phyloP scores from a whole-genome alignment of 2,797 vertebrate genomes.

The Mus caroli region DNA sequence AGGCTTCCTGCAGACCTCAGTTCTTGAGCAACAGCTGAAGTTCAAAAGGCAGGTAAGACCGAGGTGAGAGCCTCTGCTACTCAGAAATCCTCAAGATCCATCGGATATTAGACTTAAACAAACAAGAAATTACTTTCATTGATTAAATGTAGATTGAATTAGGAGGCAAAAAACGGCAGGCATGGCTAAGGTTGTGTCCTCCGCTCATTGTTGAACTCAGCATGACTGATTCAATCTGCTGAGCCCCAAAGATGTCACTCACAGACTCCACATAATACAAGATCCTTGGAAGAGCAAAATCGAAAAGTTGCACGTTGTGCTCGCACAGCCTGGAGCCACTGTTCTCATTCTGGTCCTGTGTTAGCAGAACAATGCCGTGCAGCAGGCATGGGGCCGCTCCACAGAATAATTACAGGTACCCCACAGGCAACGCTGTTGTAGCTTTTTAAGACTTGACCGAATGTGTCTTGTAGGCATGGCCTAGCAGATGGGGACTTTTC shows the following conservation, averaged over 20 bases:
- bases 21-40: constrained; percentile 79
- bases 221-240: constrained; percentile 95
- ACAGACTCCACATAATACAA: constrained; percentile 87
- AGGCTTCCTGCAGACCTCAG: constrained; percentile 65
- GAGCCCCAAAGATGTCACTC: constrained; percentile 91
- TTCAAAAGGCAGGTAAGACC: constrained; percentile 84
- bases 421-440: constrained; percentile 91
- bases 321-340: constrained; percentile 92
- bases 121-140: constrained; percentile 94
- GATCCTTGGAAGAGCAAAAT: constrained; percentile 88
- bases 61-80: constrained; percentile 82
- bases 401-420: constrained; percentile 92
- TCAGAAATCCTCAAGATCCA: constrained; percentile 86
- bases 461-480: constrained; percentile 92
- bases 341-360: constrained; percentile 89
- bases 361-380: constrained; percentile 91
- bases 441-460: constrained; percentile 92
- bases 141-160: constrained; percentile 95
- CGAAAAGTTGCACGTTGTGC: constrained; percentile 93
- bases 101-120: constrained; percentile 91
- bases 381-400: constrained; percentile 88
- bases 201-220: constrained; percentile 93
- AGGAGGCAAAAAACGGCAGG: constrained; percentile 90
- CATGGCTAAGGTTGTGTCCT: constrained; percentile 91
- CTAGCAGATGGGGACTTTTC: constrained; percentile 91